Base-by-base conservation (phyloP, 2,888 invertebrate genomes). In the Phengaris alcon region DNA sequence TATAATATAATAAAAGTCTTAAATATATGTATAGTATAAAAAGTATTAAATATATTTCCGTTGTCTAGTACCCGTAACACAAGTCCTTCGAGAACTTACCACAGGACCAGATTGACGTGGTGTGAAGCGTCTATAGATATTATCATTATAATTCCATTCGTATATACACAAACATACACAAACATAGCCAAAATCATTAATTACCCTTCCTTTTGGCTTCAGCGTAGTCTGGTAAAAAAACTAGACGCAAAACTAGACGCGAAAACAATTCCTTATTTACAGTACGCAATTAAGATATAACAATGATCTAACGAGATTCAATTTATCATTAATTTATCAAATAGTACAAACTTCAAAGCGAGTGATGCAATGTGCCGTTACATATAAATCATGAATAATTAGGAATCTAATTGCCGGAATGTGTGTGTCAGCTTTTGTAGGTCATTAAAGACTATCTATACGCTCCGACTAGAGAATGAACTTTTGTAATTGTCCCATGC, bases 321-420 rank as follows among this genome's bases (percentile, higher is more conserved):
- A 64, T 64, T 64, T 64, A 64, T 64, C 64, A 75, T 57, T 75
- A 68, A 77, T 75, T 76, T 80, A 73, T 75, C 76, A 78, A 76
- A 78, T 75, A 74, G 75, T 76, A 73, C 76, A 77, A 75, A 74
- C 77, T 76, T 77, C 77, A 80, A 76, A 76, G 78, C 77, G 75
- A 76, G 77, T 78, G 78, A 77, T 75, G 79, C 74, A 78, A 79
- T 57, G 73, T 73, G 77, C 75, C 76, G 76, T 78, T 74, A 83
- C 82, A 82, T 83, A 83, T 83, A 85, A 84, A 83, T 84, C 82
- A 82, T 78, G 77, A 79, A 85, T 82, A 85, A 85, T 84, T 88
- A 84, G 83, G 82, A 86, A 84, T 88, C 82, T 82, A 84, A 87
- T 85, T 82, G 86, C 85, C 88, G 78, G 78, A 81, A 85, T 78